Evolutionary conservation across 2,888 invertebrate genomes (phyloP), one percentile per base, ranked within the genome.

Genomic region (Pyralis farinalis): DNA sequence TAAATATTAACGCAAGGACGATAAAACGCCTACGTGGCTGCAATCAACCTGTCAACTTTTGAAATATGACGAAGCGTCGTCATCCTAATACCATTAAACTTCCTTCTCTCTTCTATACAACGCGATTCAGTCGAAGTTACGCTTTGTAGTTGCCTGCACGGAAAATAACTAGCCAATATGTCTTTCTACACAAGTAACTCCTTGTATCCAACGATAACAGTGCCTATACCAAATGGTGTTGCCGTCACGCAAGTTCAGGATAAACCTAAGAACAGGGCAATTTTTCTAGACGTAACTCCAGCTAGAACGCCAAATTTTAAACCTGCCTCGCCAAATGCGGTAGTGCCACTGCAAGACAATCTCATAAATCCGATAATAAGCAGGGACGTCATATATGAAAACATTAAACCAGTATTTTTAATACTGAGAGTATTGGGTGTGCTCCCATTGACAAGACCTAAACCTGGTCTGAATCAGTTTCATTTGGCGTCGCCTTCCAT

Each of bases 381-480:
- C 28, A 74, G 62, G 43, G 90, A 90, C 50, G 72, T 89, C 6
- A 59, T 90, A 7, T 90, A 85, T 47, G 84, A 84, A 44, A 90
- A 87, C 44, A 79, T 89, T 10, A 86, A 84, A 41, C 87, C 90
- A 1, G 86, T 90, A 7, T 75, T 90, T 30, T 60, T 57, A 5
- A 51, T 87, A 28, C 52, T 90, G 16, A 85, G 91, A 12, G 47
- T 90, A 1, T 84, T 93, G 75, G 94, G 93, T 1, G 90, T 92
- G 0, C 80, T 93, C 37, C 94, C 94, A 0, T 73, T 94, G 31
- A 90, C 88, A 0, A 83, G 90, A 34, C 70, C 78, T 0, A 73
- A 84, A 5, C 68, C 88, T 0, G 91, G 91, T 7, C 61, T 87
- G 2, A 90, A 87, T 28, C 67, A 76, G 42, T 91, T 90, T 48